Conservation (phyloP, 2,113 vertebrate species). For the Grantiella picta region DNA sequence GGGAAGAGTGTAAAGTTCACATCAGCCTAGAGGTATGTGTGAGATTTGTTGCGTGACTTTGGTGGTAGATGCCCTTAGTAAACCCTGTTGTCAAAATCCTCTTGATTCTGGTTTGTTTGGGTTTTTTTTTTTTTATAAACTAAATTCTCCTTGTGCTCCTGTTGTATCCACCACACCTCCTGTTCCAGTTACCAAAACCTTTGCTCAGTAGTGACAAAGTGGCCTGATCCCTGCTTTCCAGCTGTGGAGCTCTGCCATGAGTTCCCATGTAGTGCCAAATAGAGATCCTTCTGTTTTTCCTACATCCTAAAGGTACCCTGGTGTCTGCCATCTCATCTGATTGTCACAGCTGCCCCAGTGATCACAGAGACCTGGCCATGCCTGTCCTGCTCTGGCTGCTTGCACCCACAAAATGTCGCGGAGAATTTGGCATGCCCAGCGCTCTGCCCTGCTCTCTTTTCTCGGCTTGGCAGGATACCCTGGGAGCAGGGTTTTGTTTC, state of each 20-base stretch:
- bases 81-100: slow-evolving; percentile 4
- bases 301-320: background rate
- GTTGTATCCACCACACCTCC: background rate
- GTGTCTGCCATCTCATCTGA: background rate
- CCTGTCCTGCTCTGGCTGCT: background rate
- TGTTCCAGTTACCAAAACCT: background rate
- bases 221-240: background rate
- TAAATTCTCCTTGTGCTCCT: background rate
- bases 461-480: background rate
- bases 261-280: background rate
- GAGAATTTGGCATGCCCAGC: background rate
- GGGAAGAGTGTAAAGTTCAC: slow-evolving; percentile 38
- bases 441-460: background rate
- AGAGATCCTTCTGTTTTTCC: background rate
- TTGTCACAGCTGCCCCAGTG: background rate
- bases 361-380: background rate
- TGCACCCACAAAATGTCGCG: background rate
- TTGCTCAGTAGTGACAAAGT: background rate
- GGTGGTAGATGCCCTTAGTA: background rate
- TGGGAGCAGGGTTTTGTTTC: background rate
- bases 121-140: background rate
- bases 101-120: background rate
- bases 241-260: background rate
- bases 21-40: slow-evolving; percentile 23
- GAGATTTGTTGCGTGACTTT: slow-evolving; percentile 9